Conservation (phyloP, 2,888 invertebrate species). For the Metacarcinus magister region DNA sequence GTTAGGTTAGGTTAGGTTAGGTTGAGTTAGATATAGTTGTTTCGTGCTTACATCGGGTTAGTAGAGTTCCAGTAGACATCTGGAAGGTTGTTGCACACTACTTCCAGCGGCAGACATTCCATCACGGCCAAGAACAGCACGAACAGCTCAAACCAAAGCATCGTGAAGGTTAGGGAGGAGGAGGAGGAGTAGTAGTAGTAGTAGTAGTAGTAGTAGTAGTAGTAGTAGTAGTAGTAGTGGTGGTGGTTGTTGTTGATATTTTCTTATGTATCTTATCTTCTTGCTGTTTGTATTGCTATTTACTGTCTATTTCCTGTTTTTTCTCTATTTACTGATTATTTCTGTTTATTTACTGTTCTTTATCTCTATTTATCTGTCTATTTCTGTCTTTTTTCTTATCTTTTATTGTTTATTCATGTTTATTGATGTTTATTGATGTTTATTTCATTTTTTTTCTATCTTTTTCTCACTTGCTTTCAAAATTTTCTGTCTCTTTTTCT, state of each 20-base stretch:
- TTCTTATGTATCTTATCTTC: neutral
- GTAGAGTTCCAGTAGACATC: slow-evolving; percentile 87
- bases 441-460: neutral
- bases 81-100: slow-evolving; percentile 86
- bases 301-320: neutral
- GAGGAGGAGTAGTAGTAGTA: neutral
- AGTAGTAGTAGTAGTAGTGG: neutral
- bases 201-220: neutral
- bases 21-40: no score
- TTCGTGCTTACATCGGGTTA: slow-evolving; percentile 86
- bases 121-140: slow-evolving; percentile 86
- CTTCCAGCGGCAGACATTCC: slow-evolving; percentile 86
- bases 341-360: neutral
- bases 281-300: neutral
- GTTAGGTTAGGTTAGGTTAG: no score
- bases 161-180: slow-evolving; percentile 82
- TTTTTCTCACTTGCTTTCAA: neutral
- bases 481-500: neutral
- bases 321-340: neutral
- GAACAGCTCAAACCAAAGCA: slow-evolving; percentile 87
- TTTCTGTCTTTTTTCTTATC: neutral
- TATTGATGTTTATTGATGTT: neutral
- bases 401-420: neutral
- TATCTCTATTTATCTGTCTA: neutral
- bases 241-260: neutral